Base-by-base conservation (phyloP, 2,113 vertebrate species). In the Ctenodactylus gundi region DNA sequence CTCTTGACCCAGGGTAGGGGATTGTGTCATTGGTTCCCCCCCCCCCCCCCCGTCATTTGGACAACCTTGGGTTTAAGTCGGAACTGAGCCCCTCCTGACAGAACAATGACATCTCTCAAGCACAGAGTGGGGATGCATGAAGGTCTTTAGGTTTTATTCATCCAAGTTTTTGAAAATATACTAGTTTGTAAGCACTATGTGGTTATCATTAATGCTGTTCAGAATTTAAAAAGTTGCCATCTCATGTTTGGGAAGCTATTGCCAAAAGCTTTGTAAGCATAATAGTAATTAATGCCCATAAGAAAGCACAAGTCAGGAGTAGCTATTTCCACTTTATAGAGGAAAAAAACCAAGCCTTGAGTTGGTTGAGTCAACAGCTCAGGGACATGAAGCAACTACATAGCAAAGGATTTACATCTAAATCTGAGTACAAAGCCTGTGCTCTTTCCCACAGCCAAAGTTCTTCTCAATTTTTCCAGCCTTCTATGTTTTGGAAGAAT, bases 271-370 rank as follows among this genome's bases (percentile, higher is more conserved):
- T 75, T 36, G 34, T 36, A 65, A 36, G 31, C 53, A 15, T n/a
- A 6, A 36, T 76, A 44, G 53, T 77, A 44, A 41, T 31, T 31
- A 31, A 53, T 78, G 25, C 44, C 21, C 29, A 39, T 29, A 78
- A 58, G 34, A 65, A 73, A 62, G 20, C 55, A 90, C 41, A 20
- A 29, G 21, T 78, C 31, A 64, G 60, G 25, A 34, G 23, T 53
- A 44, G 36, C 68, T 49, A 65, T 72, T 96, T 89, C 27, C 29
- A 29, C 51, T 87, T 94, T 72, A 65, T 31, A 73, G 41, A 90
- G 39, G 53, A 39, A 46, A 57, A n/a, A 85, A 55, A 55, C 21
- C 34, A 64, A 91, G 73, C 18, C 72, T 88, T 49, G 41, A 15
- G 7, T 20, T 82, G 34, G 14, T 75, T 51, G 46, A n/a, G 36